Evolutionary conservation across 2,888 invertebrate species (phyloP).

Genomic region (Eupeodes latifasciatus): DNA sequence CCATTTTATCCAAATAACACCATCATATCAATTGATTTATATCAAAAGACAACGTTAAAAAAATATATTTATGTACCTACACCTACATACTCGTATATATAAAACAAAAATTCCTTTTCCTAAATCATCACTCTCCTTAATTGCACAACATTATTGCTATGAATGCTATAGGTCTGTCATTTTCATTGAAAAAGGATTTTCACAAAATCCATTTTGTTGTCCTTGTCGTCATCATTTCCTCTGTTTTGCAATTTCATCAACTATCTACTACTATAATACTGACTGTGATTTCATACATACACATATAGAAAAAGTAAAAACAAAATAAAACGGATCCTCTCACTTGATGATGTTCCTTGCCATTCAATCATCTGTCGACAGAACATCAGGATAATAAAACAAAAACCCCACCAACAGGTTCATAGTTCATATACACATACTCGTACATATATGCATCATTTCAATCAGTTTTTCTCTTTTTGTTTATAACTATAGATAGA

Average conservation of each 20-base stretch:
- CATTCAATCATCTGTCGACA: slow-evolving; percentile 58
- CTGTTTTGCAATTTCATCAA: slow-evolving; percentile 44
- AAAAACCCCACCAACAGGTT: slow-evolving; percentile 33
- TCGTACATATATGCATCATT: background rate
- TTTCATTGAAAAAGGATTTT: slow-evolving; percentile 38
- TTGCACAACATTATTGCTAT: slow-evolving; percentile 36
- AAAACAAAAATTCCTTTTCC: background rate
- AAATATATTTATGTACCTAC: background rate
- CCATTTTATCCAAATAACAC: background rate
- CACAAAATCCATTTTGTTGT: slow-evolving; percentile 44
- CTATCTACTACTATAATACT: slow-evolving; percentile 3
- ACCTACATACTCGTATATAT: background rate
- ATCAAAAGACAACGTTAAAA: no score
- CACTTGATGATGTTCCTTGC: slow-evolving; percentile 18
- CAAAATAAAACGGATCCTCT: slow-evolving; percentile 23
- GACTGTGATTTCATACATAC: slow-evolving; percentile 19
- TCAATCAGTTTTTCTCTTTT: slow-evolving; percentile 22
- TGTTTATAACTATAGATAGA: background rate
- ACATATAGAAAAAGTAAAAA: background rate
- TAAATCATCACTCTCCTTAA: slow-evolving; percentile 62
- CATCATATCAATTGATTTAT: slow-evolving; percentile 18
- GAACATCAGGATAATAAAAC: slow-evolving; percentile 1
- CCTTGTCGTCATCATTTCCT: slow-evolving; percentile 4
- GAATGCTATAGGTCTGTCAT: slow-evolving; percentile 10
- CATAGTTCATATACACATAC: background rate